Evolutionary conservation across 2,888 invertebrate species (phyloP).

Genomic region (Taenaris catops): DNA sequence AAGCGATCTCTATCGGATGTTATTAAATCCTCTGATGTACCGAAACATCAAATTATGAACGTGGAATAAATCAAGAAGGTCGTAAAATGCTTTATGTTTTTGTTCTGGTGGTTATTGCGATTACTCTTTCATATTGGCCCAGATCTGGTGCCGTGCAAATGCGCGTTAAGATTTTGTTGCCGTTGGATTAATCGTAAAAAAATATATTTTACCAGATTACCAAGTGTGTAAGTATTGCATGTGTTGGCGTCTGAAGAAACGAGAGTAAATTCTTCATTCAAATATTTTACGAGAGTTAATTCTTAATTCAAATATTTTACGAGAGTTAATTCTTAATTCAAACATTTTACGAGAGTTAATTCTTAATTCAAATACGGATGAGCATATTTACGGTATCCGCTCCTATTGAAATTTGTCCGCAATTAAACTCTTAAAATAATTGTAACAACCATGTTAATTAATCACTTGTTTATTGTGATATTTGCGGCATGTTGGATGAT

Average conservation of each 20-base stretch:
- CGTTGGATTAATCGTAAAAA: slow-evolving; percentile 22
- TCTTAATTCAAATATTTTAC: no score
- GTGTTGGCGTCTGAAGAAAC: slow-evolving; percentile 7
- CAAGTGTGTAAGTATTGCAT: slow-evolving; percentile 17
- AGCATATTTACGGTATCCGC: no score
- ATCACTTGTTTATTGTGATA: no score
- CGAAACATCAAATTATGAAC: slow-evolving; percentile 77
- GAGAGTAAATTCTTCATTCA: no score
- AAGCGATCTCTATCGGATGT: slow-evolving; percentile 72
- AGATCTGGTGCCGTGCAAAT: slow-evolving; percentile 59
- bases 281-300: no score
- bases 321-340: no score
- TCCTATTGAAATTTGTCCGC: no score
- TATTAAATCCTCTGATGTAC: slow-evolving; percentile 76
- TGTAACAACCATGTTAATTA: no score
- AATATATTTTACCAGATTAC: slow-evolving; percentile 19
- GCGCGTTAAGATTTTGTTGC: slow-evolving; percentile 25
- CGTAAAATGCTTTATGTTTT: slow-evolving; percentile 75
- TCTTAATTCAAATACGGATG: no score
- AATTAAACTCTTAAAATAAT: no score
- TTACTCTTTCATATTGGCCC: slow-evolving; percentile 65
- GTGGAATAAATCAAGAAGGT: slow-evolving; percentile 74
- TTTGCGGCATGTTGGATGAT: no score
- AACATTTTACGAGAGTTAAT: no score
- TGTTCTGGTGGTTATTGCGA: slow-evolving; percentile 63